Evolutionary conservation across 2,888 invertebrate genomes (phyloP), one percentile per base, ranked within the genome.

Genomic region (Clanis bilineata): DNA sequence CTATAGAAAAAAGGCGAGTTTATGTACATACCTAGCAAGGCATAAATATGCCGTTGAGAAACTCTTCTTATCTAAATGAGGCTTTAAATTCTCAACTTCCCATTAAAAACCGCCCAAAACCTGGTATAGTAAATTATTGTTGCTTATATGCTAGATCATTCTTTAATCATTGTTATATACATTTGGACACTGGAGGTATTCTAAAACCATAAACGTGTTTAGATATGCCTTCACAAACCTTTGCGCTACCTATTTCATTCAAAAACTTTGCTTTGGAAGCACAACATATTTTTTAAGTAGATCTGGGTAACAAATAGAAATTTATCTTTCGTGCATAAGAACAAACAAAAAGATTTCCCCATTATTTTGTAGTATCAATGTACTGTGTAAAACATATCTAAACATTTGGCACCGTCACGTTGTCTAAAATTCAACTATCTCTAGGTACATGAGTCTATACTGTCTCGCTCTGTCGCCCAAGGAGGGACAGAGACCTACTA

Each of bases 401-500:
- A 51, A 32, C 32, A 51, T 18, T 9, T 32, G 4, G 18, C 3
- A 9, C 15, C n/a, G 4, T 32, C 3, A 9, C 15, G 7, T 18
- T 18, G 51, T 15, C 51, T 51, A 51, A 51, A 51, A 18, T 18
- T 51, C 28, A 32, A 45, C 38, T 23, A 51, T 23, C 23, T 2
- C 36, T 38, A n/a, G n/a, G n/a, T n/a, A 57, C 23, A 15, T 10
- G 4, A 15, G 45, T 45, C 38, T 22, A 23, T 15, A 7, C 25
- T 51, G 18, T 28, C 39, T 39, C 39, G 39, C 18, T 36, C 39
- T 36, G 18, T 39, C 18, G 21, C 25, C 23, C 51, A 22, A 23
- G 39, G 6, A 22, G 4, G 3, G 45, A 45, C 22, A 36, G 41
- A 60, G 51, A 36, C 18, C 32, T 18, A 60, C 71, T 88, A 90